Evolutionary conservation across 1,140 invertebrate genomes (phyloP), one percentile per base, ranked within the genome.

Genomic region (Drosophila nasuta): DNA sequence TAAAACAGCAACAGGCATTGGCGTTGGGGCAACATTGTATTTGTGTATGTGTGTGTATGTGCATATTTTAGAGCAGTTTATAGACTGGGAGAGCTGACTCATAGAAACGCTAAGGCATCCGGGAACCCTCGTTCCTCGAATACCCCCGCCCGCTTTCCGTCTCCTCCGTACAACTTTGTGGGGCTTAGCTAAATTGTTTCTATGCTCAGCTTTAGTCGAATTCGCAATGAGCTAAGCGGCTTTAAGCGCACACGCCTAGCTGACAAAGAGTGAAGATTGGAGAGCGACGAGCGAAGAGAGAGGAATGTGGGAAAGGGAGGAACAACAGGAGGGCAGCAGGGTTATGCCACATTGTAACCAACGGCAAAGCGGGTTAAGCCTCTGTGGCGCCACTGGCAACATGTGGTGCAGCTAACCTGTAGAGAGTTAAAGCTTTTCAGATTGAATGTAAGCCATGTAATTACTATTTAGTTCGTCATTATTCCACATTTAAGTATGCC

Each of bases 221-320:
- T 82, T 88, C 75, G 74, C 77, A 78, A 89, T 83, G 80, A 81
- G 70, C 64, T 89, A 88, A 83, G 83, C 77, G 81, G 80, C 75
- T 83, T 87, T 71, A 59, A 66, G 38, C 73, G 46, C 59, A 69
- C 82, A 69, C 82, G 78, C 67, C 67, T 46, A 45, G 30, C 58
- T 35, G 65, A 11, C 52, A n/a, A 41, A 56, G 63, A n/a, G 64
- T 2, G 35, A 25, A 11, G 46, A 25, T 30, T 25, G 5, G 10
- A 8, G 51, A 38, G 51, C 1, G 15, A 13, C n/a, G 8, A 15
- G 45, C 41, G 35, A 10, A 57, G 60, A 62, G 38, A 43, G 38
- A 64, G 41, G 11, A 10, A 17, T 10, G 33, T 7, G n/a, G 11
- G 30, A 51, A 17, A 13, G 48, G 41, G 35, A 8, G 49, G 65